Base-by-base conservation (phyloP, 2,113 vertebrate species). In the Neopipo cinnamomea region DNA sequence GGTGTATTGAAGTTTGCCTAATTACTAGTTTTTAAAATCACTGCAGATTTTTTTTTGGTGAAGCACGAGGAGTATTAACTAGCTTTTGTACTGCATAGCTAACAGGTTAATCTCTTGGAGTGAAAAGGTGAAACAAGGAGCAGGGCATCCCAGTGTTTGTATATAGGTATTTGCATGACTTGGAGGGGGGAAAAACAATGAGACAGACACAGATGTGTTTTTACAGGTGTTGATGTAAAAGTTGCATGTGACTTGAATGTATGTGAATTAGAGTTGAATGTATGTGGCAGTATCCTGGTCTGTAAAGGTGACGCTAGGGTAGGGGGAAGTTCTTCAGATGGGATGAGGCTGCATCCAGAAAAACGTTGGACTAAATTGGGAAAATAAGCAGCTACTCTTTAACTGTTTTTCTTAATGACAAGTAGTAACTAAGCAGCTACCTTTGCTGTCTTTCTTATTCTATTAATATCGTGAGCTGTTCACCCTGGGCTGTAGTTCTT, bases 361-460 rank as follows among this genome's bases (percentile, higher is more conserved):
- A 83, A 66, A 73, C 52, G 4, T 8, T 75, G 47, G 67, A 47
- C 31, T 39, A 14, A n/a, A 22, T 8, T 70, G 33, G 39, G 47
- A 83, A 71, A 74, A 88, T 14, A 76, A 93, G 72, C 52, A 94
- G 35, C 76, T 94, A 39, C 39, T 95, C 49, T 78, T 46, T 53
- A 88, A 55, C n/a, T 41, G 72, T 20, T 84, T 95, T 59, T 95
- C 55, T 62, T 71, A 50, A 47, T 88, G 91, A 76, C 46, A 79
- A 90, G 47, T 84, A 72, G 56, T 72, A 74, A 77, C 33, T 88
- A 79, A 95, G 89, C 94, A 75, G 55, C 91, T 97, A 47, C 91
- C 85, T 96, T 96, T 97, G 28, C 65, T 96, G 65, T 94, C 89
- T 96, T 62, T 97, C 89, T 97, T 97, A 95, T 72, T 96, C 77